Evolutionary conservation across 2,888 invertebrate species (phyloP), one percentile per base, ranked within the genome.

Genomic region (Aleiodes leptofemur): DNA sequence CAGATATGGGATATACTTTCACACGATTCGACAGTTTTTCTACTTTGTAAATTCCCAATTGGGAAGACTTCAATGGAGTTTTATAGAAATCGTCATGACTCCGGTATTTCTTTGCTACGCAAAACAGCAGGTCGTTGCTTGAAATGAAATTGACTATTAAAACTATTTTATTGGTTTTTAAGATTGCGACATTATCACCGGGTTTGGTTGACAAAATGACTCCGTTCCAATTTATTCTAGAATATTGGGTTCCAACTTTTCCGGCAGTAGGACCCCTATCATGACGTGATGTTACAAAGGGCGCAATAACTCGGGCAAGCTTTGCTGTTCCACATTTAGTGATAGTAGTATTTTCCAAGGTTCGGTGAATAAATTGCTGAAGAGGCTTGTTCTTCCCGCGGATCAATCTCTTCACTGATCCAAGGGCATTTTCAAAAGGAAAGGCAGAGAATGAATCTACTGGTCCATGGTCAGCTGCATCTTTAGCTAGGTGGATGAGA

Each of bases 371-470:
- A 8, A 66, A 29, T n/a, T 66, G 66, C 23, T 66, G 50, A 11
- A 31, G 48, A 8, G 66, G 66, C 48, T 50, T 66, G 9, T 66
- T 13, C 23, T 13, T 13, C 4, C 14, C 29, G 16, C 29, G 48
- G 23, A 66, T 50, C 13, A 50, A 6, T 23, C 29, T 13, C 50
- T 66, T 66, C 6, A 51, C 16, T 11, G 5, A 29, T 4, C 51
- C 50, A 29, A 66, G 29, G 9, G 16, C 34, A 34, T 69, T 69
- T 34, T 69, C 69, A 34, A 69, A 69, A 7, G 23, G 2, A 16
- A 53, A 69, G 9, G 69, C 53, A 16, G 51, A 34, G 14, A 69
- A 69, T n/a, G 51, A 51, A 14, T 69, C 55, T 14, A 53, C n/a
- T 7, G 14, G 14, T 6, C 69, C 69, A 53, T 34, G 16, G n/a